Base-by-base conservation (phyloP, 2,888 invertebrate genomes). In the Fissipunctia ypsillon region DNA sequence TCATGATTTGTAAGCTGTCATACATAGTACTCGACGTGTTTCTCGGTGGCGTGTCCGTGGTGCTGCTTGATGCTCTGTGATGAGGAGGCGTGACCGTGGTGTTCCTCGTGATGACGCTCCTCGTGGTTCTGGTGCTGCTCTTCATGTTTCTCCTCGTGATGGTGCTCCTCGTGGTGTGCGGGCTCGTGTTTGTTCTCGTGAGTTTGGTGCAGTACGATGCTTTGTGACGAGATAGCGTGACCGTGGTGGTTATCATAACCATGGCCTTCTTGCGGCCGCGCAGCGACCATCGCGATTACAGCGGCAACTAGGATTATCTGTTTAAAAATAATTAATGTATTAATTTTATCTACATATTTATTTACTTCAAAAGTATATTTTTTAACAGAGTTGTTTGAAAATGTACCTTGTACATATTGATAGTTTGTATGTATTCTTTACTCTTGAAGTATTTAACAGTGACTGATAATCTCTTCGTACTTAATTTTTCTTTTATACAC, bases 181-280 rank as follows among this genome's bases (percentile, higher is more conserved):
- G 78, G 67, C 10, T 77, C 73, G 10, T 52, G 70, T 22, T 31
- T 22, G 3, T 76, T 65, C 10, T 77, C 73, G 67, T 84, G 78
- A 31, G 80, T 87, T 35, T 90, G 90, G 73, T 91, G 90, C 72
- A 90, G 85, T 31, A 86, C 85, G 60, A 93, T 89, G 77, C 88
- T 90, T 73, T 92, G 93, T 12, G 92, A 90, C 7, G 92, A 92
- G 84, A 88, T 87, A 41, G 90, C 91, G 67, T 90, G 90, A 28
- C 89, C 89, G 31, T 90, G 88, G 25, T 88, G 81, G 63, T 88
- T 56, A 41, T 63, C 83, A 10, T 84, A 75, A 45, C 80, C 72
- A 2, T 31, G 28, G 7, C 28, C 61, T 28, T 68, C 65, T 75
- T 87, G 87, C 0, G 87, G 84, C 22, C 76, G 78, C 0, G 84